Evolutionary conservation across 37 sponge, comb jelly and placozoan genomes (phyloP).

Genomic region (Lycopodina hypogea): DNA sequence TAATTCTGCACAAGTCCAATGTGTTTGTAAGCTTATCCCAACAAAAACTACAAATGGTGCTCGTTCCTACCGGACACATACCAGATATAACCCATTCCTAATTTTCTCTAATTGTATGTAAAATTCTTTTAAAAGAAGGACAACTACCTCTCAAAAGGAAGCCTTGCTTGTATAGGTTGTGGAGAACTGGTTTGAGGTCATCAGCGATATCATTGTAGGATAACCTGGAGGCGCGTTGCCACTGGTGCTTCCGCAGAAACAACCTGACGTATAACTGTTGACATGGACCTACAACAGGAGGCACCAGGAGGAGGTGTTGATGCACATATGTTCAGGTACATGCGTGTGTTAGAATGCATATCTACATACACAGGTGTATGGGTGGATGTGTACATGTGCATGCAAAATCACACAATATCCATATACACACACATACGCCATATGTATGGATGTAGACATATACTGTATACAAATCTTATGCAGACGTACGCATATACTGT

Average conservation of each 20-base stretch:
- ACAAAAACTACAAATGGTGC: too few relatives aligned
- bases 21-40: too few relatives aligned
- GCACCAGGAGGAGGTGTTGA: background rate
- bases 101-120: too few relatives aligned
- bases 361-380: background rate
- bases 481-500: too few relatives aligned
- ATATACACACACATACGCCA: too few relatives aligned
- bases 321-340: background rate
- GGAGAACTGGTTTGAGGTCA: conserved; percentile 29
- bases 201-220: conserved; percentile 49
- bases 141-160: conserved; percentile 47
- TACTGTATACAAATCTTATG: too few relatives aligned
- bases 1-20: conserved; percentile 5
- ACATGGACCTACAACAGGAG: conserved; percentile 4
- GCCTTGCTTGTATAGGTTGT: conserved; percentile 8
- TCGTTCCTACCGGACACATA: too few relatives aligned
- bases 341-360: background rate
- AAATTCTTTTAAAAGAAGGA: too few relatives aligned
- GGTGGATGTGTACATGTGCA: background rate
- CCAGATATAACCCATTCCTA: too few relatives aligned
- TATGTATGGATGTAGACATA: too few relatives aligned
- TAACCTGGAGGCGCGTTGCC: conserved; percentile 40
- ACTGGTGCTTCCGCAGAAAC: conserved; percentile 69
- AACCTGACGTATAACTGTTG: conserved; percentile 71
- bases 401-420: too few relatives aligned